These are phyloP conservation scores for Raja brachyura DNA, from an alignment of 2,113 vertebrate species.

Conservation along the genomic window DNA sequence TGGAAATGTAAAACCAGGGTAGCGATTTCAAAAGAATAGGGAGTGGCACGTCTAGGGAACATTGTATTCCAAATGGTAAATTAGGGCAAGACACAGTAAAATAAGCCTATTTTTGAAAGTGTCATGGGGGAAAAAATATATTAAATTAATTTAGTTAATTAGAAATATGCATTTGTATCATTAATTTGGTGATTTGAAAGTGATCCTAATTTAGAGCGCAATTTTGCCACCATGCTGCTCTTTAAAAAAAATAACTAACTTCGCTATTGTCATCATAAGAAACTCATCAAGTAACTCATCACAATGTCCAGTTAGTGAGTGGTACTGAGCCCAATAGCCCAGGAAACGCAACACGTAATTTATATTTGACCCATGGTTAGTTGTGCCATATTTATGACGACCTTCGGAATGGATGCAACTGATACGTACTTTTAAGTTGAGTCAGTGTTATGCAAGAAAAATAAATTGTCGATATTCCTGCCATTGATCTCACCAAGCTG, in stretches of 20 bases:
- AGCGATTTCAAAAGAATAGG: background rate
- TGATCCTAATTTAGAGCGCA: conserved; percentile 12
- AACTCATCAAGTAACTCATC: too few species aligned
- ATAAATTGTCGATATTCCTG: background rate
- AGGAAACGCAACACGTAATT: background rate
- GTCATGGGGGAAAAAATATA: background rate
- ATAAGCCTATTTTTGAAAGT: background rate
- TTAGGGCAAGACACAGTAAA: background rate
- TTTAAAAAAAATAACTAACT: background rate
- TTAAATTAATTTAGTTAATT: conserved; percentile 10
- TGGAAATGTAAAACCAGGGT: background rate
- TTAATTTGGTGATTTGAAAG: background rate
- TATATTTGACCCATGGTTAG: background rate
- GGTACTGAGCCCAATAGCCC: background rate
- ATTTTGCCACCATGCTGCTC: background rate
- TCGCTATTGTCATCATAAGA: background rate
- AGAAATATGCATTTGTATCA: background rate
- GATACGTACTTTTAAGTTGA: background rate
- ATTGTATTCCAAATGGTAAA: background rate
- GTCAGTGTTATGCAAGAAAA: background rate
- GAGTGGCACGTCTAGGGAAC: background rate
- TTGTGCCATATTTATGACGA: background rate
- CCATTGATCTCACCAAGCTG: background rate
- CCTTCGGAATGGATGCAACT: background rate
- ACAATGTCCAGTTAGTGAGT: background rate